Percentiles rank a stretch among this genome's conserved stretches.
phyloP scores from a whole-genome alignment of 2,113 vertebrate genomes.

The Myiagra hebetior region DNA sequence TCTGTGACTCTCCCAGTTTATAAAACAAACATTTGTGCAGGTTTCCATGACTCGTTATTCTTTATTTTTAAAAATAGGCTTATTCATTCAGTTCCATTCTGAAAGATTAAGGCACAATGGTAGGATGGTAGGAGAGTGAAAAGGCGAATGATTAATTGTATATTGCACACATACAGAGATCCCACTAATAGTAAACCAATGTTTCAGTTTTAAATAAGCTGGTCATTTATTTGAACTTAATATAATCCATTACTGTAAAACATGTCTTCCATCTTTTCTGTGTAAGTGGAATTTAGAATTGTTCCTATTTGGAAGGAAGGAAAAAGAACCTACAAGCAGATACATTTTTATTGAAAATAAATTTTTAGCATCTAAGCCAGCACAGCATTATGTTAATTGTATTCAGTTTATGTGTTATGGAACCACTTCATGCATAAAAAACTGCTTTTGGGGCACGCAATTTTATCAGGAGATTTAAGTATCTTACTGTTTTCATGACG shows the following conservation, averaged over 20 bases:
- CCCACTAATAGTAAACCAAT: not conserved
- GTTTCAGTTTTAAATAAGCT: not conserved
- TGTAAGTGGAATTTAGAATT: not conserved
- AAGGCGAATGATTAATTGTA: not conserved
- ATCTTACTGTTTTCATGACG: not conserved
- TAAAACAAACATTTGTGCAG: not conserved
- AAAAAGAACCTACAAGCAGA: not conserved
- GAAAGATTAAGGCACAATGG: not conserved
- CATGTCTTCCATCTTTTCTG: not conserved
- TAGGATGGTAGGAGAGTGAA: not conserved
- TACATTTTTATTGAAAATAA: not conserved
- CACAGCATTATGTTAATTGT: not conserved
- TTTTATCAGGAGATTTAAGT: not conserved
- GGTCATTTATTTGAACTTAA: not conserved
- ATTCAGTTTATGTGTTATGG: not conserved
- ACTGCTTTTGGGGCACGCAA: not conserved
- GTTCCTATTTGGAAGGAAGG: not conserved
- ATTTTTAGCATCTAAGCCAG: not conserved
- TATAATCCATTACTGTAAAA: not conserved
- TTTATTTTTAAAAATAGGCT: not conserved
- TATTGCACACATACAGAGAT: not conserved
- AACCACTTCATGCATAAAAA: not conserved
- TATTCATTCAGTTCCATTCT: not conserved
- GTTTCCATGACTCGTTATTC: not conserved
- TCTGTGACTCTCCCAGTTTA: not conserved